Evolutionary conservation across 2,113 vertebrate species (phyloP), one percentile per base, ranked within the genome.

Genomic region (Ophiodon elongatus): DNA sequence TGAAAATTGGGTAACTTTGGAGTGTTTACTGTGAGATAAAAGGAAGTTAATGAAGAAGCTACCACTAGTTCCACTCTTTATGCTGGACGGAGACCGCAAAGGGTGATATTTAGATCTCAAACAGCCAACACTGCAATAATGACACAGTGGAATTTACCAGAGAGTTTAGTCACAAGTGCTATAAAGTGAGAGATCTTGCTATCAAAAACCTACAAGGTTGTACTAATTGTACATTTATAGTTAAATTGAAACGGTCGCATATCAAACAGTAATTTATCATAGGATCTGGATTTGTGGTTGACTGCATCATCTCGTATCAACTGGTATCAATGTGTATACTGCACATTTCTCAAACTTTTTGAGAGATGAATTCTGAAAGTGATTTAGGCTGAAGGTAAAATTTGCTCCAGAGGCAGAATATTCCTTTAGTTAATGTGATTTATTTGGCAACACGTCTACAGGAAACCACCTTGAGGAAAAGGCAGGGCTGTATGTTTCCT

Each of bases 401-500:
- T 41, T 25, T 41, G 6, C 59, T 45, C 23, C 50, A 45, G 31
- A 54, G 37, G 52, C 27, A 25, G 33, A 64, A n/a, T 52, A 19
- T 66, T 65, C 72, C 63, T 57, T 35, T 1, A 23, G 11, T 69
- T 39, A 70, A 54, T 37, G 50, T 63, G 80, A 82, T 88, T 85
- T 59, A 76, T 89, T 63, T 73, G 59, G 29, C 27, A 35, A 23
- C 4, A 4, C 1, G 35, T 19, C 59, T 78, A 35, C 83, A 88
- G 84, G 85, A 89, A 90, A 41, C 68, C 88, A 80, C 60, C 68
- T 73, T 78, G 50, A 85, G 85, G 85, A 85, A 89, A 90, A 87
- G 83, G 79, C 71, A 27, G 56, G 52, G 29, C 64, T 50, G 50
- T 21, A 52, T 68, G 74, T 73, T 81, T 83, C 85, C 83, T 84